These are phyloP conservation scores for Staurois parvus DNA, from an alignment of 2,797 vertebrate species.

Conservation along the genomic window DNA sequence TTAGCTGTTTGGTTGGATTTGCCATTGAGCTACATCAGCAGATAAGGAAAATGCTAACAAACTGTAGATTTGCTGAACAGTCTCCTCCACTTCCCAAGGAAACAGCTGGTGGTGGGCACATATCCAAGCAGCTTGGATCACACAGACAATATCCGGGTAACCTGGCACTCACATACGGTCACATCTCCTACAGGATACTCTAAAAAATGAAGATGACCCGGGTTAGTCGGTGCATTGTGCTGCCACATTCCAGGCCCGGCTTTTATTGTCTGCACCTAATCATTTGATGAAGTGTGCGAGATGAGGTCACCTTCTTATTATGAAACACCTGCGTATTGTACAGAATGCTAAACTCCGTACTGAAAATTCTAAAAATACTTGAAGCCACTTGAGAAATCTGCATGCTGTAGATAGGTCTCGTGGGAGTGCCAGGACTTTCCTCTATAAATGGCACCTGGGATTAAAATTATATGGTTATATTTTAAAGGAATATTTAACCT, in stretches of 20 bases:
- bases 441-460: too few relatives aligned
- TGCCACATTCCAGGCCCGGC: too few relatives aligned
- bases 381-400: too few relatives aligned
- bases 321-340: not conserved
- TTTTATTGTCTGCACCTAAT: not conserved
- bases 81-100: constrained; percentile 31
- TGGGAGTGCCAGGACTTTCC: too few relatives aligned
- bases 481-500: too few relatives aligned
- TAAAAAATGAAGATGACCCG: not conserved
- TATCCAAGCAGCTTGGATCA: constrained; percentile 1
- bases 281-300: not conserved
- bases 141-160: constrained; percentile 29
- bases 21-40: not conserved
- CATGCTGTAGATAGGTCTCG: too few relatives aligned
- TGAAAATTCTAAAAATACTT: too few relatives aligned
- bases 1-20: too few relatives aligned
- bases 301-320: not conserved
- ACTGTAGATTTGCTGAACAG: not conserved
- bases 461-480: too few relatives aligned
- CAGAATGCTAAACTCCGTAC: not conserved
- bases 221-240: not conserved
- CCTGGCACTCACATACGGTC: not conserved
- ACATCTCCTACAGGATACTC: constrained; percentile 8
- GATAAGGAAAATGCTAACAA: not conserved
- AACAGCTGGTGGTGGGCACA: constrained; percentile 33